Evolutionary conservation across 2,888 invertebrate genomes (phyloP), one percentile per base, ranked within the genome.

Genomic region (Hymenopus coronatus): DNA sequence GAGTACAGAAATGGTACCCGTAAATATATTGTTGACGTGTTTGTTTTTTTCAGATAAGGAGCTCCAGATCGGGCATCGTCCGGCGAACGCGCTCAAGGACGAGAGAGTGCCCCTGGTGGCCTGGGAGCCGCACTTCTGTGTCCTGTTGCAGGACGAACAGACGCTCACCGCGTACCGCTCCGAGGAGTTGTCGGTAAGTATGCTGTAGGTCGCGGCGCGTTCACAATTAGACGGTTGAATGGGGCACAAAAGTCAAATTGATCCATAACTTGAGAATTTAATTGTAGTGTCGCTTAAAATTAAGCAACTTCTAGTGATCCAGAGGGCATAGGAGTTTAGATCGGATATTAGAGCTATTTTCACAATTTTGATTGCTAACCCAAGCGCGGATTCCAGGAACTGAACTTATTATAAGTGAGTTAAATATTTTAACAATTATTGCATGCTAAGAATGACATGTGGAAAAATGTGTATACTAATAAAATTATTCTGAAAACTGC

Each of bases 71-170:
- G 94, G 93, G 91, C 94, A 92, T 92, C 95, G 94, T 83, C 93
- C 94, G 92, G 92, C 93, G 94, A 92, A 92, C 94, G 85, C 93
- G 70, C 94, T 94, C 82, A 93, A 94, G 90, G 93, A 94, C 88
- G 94, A 95, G 83, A 94, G 94, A 85, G 95, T 95, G 85, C 94
- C 96, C 4, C 91, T 92, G 88, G 93, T 93, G 40, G 92, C 93
- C 81, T 97, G 97, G 97, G 96, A 97, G 93, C 97, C 97, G 27
- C 96, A 96, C 93, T 97, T 96, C 94, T 97, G 97, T 93, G 96
- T 97, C 84, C 94, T 97, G 91, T 95, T 96, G 91, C 96, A 96
- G 93, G 96, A 96, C 93, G 95, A 96, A 91, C 95, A 96, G 92
- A 96, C 96, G 89, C 95, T 97, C 92, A 96, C 96, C 25, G 96